These are phyloP conservation scores for Trachymyrmex cornetzi DNA, from an alignment of 1,140 invertebrate species.

Conservation along the genomic window DNA sequence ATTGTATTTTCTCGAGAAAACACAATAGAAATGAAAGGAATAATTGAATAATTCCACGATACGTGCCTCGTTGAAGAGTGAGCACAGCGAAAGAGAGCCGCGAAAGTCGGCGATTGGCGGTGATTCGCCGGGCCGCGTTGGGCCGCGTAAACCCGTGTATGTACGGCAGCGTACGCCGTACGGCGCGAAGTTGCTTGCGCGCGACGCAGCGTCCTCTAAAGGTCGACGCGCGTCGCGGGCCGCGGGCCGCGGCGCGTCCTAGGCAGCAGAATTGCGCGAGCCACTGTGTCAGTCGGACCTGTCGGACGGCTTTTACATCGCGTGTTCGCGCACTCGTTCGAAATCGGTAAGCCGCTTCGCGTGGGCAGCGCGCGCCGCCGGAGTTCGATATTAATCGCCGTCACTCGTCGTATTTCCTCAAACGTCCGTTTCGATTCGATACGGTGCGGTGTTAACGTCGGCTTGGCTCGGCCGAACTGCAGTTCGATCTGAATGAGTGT, in stretches of 20 bases:
- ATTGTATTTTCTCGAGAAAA: too few species aligned
- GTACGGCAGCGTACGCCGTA: too few species aligned
- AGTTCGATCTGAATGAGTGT: conserved; percentile 8
- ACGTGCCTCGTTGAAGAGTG: not conserved
- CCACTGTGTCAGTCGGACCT: conserved; percentile 67
- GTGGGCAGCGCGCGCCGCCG: not conserved
- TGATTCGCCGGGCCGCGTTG: conserved; percentile 26
- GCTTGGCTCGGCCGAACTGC: not conserved
- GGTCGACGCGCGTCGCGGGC: conserved; percentile 49
- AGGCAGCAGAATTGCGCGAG: conserved; percentile 70
- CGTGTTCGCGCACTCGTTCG: not conserved
- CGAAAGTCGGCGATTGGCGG: conserved; percentile 46
- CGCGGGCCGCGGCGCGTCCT: conserved; percentile 16
- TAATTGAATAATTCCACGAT: too few species aligned
- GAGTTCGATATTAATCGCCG: not conserved
- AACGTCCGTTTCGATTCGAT: not conserved
- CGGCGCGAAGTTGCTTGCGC: conserved; percentile 66
- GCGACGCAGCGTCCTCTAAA: conserved; percentile 56
- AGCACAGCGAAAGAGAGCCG: not conserved
- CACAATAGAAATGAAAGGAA: too few species aligned
- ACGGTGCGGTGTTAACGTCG: not conserved
- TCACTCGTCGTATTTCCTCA: not conserved
- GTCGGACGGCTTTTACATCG: conserved; percentile 52
- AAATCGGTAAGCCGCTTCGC: conserved; percentile 19
- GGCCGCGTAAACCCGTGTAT: too few species aligned